phyloP scores from a whole-genome alignment of 2,113 vertebrate species.

The Shinisaurus crocodilurus region DNA sequence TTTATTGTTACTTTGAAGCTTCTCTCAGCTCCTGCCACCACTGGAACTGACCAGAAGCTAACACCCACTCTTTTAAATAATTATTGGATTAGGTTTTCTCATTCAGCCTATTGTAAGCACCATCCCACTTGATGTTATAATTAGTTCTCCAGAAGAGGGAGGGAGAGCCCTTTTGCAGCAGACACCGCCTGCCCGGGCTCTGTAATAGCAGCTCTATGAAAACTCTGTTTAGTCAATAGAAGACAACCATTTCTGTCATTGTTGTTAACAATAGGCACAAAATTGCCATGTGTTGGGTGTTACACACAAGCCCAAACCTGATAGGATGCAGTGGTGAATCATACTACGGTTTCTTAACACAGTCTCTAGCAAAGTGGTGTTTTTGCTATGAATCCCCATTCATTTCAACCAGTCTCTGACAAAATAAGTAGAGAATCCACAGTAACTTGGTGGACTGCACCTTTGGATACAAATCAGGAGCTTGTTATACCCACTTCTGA shows the following conservation, averaged over 20 bases:
- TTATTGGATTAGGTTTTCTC: conserved; percentile 80
- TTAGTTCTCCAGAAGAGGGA: conserved; percentile 74
- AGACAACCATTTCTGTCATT: conserved; percentile 43
- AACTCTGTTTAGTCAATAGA: conserved; percentile 43
- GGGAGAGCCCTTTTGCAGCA: conserved; percentile 62
- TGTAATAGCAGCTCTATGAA: conserved; percentile 58
- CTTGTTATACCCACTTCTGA: conserved; percentile 15
- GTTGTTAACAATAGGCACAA: conserved; percentile 37
- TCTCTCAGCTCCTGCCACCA: conserved; percentile 75
- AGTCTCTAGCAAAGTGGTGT: background rate
- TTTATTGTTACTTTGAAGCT: conserved; percentile 83
- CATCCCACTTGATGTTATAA: conserved; percentile 82
- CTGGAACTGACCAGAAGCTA: conserved; percentile 77
- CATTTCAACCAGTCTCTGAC: background rate
- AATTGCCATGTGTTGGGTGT: background rate
- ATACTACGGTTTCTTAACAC: background rate
- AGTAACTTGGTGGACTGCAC: background rate
- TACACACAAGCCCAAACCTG: background rate
- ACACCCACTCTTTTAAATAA: conserved; percentile 82
- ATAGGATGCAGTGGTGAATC: background rate
- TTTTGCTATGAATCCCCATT: background rate
- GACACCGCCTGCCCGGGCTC: conserved; percentile 68
- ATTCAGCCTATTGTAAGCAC: conserved; percentile 76
- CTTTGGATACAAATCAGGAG: background rate
- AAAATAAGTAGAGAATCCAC: background rate